Percentiles rank a stretch among this genome's conserved stretches.
Conservation (phyloP, 2,888 invertebrate species). For the Odontothrips loti region DNA sequence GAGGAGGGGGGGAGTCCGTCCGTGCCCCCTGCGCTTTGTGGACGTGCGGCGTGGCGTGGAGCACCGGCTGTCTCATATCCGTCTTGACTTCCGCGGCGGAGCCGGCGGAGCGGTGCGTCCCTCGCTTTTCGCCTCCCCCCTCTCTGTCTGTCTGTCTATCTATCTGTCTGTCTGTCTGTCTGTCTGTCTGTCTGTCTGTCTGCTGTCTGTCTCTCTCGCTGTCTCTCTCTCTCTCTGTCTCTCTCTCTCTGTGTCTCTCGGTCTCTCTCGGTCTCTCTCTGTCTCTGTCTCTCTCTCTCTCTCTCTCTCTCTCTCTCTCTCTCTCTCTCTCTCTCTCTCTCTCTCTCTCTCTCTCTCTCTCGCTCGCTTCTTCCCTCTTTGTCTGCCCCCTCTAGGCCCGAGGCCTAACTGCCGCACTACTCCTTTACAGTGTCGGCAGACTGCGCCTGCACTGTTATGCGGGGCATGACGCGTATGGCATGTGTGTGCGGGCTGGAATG, state of each 20-base stretch:
- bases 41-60: neutral
- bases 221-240: neutral
- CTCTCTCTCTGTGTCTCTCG: too few species aligned
- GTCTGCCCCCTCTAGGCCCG: too few species aligned
- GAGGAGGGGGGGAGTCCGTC: neutral
- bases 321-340: too few species aligned
- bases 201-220: neutral
- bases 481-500: neutral
- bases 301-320: neutral
- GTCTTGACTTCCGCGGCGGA: neutral
- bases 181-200: too few species aligned
- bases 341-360: too few species aligned
- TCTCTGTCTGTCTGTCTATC: neutral
- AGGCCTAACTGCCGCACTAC: too few species aligned
- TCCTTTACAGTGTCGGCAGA: too few species aligned
- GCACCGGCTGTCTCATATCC: conserved; percentile 8
- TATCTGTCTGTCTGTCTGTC: neutral
- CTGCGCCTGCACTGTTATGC: too few species aligned
- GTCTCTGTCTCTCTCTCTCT: neutral
- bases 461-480: neutral
- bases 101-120: neutral
- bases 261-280: too few species aligned
- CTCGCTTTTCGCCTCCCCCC: neutral
- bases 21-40: neutral
- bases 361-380: too few species aligned